Conservation (phyloP, 2,888 invertebrate species). For the Lasioglossum calceatum region DNA sequence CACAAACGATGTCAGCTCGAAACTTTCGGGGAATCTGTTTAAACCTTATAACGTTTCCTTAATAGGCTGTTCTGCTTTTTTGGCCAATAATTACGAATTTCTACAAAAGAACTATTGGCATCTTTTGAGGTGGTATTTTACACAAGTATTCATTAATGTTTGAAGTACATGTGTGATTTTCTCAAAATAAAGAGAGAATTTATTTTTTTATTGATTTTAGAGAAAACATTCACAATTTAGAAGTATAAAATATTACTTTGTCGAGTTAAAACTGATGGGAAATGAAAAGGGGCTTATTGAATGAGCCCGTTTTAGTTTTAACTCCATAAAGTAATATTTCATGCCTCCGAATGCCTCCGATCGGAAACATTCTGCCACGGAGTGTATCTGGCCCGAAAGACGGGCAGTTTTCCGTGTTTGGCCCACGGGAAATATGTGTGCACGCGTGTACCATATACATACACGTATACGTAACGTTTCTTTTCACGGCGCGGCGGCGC, state of each 20-base stretch:
- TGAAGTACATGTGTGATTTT: background rate
- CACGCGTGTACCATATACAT: background rate
- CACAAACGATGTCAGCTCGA: background rate
- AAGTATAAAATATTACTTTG: too few species aligned
- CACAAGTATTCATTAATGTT: too few species aligned
- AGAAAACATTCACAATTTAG: too few species aligned
- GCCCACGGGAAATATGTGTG: constrained; percentile 18
- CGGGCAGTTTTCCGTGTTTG: background rate
- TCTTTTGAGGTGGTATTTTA: background rate
- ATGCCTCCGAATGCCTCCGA: too few species aligned
- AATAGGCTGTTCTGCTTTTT: background rate
- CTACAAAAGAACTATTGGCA: background rate
- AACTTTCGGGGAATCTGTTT: background rate
- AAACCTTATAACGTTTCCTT: background rate
- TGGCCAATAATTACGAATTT: background rate
- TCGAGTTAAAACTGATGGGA: too few species aligned
- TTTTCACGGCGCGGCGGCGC: background rate
- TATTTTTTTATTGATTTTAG: too few species aligned
- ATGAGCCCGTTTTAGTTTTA: too few species aligned
- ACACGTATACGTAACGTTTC: background rate
- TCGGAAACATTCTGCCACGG: too few species aligned
- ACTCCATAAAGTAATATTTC: too few species aligned
- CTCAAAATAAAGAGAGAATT: background rate
- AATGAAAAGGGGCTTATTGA: too few species aligned
- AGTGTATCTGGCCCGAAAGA: background rate